A percentile compares a stretch with the other conserved stretches of the same genome.
phyloP scores from a whole-genome alignment of 2,113 vertebrate species.

The Picathartes gymnocephalus region DNA sequence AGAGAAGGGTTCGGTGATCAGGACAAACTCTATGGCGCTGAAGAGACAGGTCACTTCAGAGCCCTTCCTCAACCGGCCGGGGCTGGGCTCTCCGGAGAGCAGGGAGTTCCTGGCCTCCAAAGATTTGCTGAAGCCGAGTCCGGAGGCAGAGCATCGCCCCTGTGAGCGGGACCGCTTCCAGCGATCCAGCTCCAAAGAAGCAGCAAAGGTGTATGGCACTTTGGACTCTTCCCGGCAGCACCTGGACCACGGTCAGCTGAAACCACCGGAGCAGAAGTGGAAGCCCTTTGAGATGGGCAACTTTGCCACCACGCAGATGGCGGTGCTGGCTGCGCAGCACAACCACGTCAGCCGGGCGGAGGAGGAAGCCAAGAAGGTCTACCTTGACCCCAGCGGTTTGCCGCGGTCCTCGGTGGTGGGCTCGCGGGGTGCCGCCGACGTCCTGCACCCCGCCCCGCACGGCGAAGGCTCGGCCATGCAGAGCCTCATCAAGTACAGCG shows the following conservation, averaged over 20 bases:
- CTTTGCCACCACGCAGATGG: conserved; percentile 91
- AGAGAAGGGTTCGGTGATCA: conserved; percentile 90
- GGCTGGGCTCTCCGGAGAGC: conserved; percentile 79
- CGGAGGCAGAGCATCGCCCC: conserved; percentile 73
- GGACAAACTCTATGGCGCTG: conserved; percentile 78
- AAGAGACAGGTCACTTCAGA: conserved; percentile 77
- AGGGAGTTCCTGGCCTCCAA: conserved; percentile 79
- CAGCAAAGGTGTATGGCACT: conserved; percentile 70
- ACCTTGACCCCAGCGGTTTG: conserved; percentile 79
- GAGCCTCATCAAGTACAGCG: conserved; percentile 96
- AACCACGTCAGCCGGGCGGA: conserved; percentile 76
- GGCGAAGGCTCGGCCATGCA: conserved; percentile 93
- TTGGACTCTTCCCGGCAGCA: conserved; percentile 73
- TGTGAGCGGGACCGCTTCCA: conserved; percentile 72
- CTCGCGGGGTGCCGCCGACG: conserved; percentile 8
- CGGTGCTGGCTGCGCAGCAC: conserved; percentile 88
- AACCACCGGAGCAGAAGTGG: conserved; percentile 83
- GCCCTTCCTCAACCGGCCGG: conserved; percentile 70
- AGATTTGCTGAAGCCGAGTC: conserved; percentile 77
- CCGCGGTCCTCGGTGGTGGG: conserved; percentile 68
- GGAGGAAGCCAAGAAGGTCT: conserved; percentile 86
- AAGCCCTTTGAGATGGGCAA: conserved; percentile 89
- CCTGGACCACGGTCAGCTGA: conserved; percentile 58
- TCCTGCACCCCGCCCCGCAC: conserved; percentile 59
- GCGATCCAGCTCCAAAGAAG: conserved; percentile 66